Percentiles rank a stretch among this genome's conserved stretches.
These are phyloP conservation scores for Diachasma alloeum DNA, from an alignment of 1,140 invertebrate genomes.

Conservation along the genomic window DNA sequence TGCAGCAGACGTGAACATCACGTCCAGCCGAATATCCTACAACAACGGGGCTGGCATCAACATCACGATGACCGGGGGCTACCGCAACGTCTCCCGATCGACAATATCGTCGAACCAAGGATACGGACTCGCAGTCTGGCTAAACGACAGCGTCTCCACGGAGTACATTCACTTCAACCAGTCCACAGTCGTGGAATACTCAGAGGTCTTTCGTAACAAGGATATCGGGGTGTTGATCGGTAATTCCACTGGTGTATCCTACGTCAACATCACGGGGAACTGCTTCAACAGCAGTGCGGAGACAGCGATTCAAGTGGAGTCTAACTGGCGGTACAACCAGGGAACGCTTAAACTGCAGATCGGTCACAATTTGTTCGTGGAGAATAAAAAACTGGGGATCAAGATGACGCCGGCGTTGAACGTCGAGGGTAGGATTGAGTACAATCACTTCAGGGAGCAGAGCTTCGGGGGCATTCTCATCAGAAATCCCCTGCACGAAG, in stretches of 20 bases:
- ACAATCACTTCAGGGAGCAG: constrained; percentile 87
- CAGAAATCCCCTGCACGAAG: constrained; percentile 80
- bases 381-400: constrained; percentile 79
- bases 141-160: constrained; percentile 81
- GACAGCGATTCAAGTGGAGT: constrained; percentile 79
- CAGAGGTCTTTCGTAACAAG: constrained; percentile 82
- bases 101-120: constrained; percentile 82
- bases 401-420: constrained; percentile 87
- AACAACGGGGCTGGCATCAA: constrained; percentile 94
- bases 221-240: constrained; percentile 85
- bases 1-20: constrained; percentile 92
- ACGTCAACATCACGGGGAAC: constrained; percentile 88
- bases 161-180: constrained; percentile 83
- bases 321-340: constrained; percentile 76
- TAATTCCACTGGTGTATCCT: constrained; percentile 78
- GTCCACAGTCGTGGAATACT: constrained; percentile 87
- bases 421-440: constrained; percentile 79
- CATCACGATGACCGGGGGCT: constrained; percentile 90
- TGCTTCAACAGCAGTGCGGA: constrained; percentile 80
- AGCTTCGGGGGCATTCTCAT: constrained; percentile 85
- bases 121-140: constrained; percentile 86
- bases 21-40: constrained; percentile 85
- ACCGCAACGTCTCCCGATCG: constrained; percentile 85
- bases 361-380: constrained; percentile 84
- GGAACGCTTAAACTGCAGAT: constrained; percentile 77